Conservation (phyloP, 2,113 vertebrate species). For the Scytalopus superciliaris region DNA sequence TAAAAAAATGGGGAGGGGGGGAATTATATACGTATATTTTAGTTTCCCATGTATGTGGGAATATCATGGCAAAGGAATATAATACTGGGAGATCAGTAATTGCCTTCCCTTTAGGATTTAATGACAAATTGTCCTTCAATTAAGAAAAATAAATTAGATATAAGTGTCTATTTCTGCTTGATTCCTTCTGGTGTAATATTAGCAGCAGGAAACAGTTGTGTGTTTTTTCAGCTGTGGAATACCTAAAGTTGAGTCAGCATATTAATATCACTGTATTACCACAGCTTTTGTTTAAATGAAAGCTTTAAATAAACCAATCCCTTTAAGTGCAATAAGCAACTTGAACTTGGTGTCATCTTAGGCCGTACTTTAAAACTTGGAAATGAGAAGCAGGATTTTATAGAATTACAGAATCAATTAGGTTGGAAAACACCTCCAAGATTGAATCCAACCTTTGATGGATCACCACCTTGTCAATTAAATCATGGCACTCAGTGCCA, state of each 20-base stretch:
- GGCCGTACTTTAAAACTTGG: neutral
- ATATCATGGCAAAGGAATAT: neutral
- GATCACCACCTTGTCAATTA: neutral
- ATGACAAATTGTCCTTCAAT: neutral
- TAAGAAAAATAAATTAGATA: neutral
- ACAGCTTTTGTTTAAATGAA: neutral
- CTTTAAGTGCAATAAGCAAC: neutral
- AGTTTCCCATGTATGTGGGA: neutral
- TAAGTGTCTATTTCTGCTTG: neutral
- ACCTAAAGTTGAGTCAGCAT: neutral
- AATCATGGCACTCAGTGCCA: neutral
- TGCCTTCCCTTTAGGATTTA: neutral
- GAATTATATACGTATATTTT: neutral
- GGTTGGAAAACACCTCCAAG: neutral
- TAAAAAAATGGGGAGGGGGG: neutral
- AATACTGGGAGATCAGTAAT: neutral
- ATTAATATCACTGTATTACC: neutral
- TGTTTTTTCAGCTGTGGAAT: neutral
- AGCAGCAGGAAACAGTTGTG: neutral
- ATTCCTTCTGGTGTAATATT: neutral
- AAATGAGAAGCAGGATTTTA: neutral
- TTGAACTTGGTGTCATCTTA: neutral
- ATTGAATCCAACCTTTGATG: rapidly evolving
- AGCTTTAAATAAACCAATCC: neutral
- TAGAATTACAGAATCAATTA: neutral